Conservation (phyloP, 1,140 invertebrate genomes). For the Elymnias hypermnestra region DNA sequence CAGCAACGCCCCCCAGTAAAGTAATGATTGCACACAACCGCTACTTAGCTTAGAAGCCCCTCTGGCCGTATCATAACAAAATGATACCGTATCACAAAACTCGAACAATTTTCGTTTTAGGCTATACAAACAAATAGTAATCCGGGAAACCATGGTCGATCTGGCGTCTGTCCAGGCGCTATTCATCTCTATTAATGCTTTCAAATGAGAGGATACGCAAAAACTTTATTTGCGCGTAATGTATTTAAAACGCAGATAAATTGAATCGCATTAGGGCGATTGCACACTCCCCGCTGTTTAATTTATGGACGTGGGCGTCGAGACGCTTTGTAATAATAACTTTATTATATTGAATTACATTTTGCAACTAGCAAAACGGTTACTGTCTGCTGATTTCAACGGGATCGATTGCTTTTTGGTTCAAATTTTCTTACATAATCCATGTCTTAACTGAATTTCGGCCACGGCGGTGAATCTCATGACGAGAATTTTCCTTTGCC, state of each 20-base stretch:
- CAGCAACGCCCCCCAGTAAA: too few relatives aligned
- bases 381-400: too few relatives aligned
- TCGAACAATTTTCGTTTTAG: slow-evolving; percentile 6
- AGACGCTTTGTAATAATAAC: slow-evolving; percentile 3
- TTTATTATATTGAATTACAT: slow-evolving; percentile 1
- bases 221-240: slow-evolving; percentile 42
- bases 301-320: slow-evolving; percentile 14
- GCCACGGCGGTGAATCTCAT: too few relatives aligned
- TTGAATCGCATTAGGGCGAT: slow-evolving; percentile 25
- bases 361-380: neutral
- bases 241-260: slow-evolving; percentile 46
- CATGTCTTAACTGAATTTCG: too few relatives aligned
- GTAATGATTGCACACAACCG: too few relatives aligned
- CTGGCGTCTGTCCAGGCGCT: slow-evolving; percentile 46
- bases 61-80: too few relatives aligned
- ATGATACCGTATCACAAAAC: neutral
- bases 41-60: too few relatives aligned
- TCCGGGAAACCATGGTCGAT: slow-evolving; percentile 17
- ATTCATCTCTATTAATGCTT: slow-evolving; percentile 53
- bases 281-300: slow-evolving; percentile 20
- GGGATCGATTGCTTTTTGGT: too few relatives aligned
- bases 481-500: too few relatives aligned
- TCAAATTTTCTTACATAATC: too few relatives aligned
- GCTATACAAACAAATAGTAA: slow-evolving; percentile 21
- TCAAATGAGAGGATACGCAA: slow-evolving; percentile 35